These are phyloP conservation scores for Drosophila murphyi DNA, from an alignment of 1,140 invertebrate species.

Conservation along the genomic window DNA sequence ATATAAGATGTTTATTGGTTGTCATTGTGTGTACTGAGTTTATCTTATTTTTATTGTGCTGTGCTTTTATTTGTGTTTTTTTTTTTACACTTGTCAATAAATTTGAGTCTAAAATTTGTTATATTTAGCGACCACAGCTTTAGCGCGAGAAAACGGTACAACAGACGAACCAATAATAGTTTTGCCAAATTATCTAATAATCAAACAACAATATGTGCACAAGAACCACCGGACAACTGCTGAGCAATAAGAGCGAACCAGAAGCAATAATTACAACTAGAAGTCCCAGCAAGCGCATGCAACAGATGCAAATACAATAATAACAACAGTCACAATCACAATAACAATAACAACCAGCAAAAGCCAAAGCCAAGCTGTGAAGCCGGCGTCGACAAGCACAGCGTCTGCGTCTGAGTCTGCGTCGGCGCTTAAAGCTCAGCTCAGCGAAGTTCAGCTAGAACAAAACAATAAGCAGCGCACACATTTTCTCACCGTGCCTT, in stretches of 20 bases:
- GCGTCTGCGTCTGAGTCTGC: slow-evolving; percentile 30
- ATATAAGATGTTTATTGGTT: slow-evolving; percentile 15
- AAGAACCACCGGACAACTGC: slow-evolving; percentile 5
- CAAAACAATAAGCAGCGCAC: background rate
- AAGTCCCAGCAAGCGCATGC: slow-evolving; percentile 46
- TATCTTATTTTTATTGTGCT: slow-evolving; percentile 10
- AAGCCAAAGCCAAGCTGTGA: slow-evolving; percentile 45
- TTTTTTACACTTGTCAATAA: background rate
- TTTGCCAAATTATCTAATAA: slow-evolving; percentile 42
- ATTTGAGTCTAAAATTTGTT: background rate
- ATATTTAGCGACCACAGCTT: background rate
- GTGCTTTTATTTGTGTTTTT: background rate
- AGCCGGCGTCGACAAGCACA: slow-evolving; percentile 4
- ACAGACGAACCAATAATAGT: slow-evolving; percentile 10
- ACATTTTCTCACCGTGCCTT: slow-evolving; percentile 6
- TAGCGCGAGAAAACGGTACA: background rate
- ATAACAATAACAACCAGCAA: slow-evolving; percentile 1
- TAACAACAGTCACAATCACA: slow-evolving; percentile 22
- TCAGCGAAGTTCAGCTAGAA: background rate
- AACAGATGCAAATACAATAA: slow-evolving; percentile 59
- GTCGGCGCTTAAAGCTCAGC: slow-evolving; percentile 34
- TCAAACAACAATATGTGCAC: slow-evolving; percentile 1
- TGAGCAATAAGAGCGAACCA: background rate
- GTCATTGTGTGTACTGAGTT: slow-evolving; percentile 1
- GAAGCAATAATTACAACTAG: slow-evolving; percentile 1